phyloP scores from a whole-genome alignment of 2,888 invertebrate species.

The Apodemia hepburni region DNA sequence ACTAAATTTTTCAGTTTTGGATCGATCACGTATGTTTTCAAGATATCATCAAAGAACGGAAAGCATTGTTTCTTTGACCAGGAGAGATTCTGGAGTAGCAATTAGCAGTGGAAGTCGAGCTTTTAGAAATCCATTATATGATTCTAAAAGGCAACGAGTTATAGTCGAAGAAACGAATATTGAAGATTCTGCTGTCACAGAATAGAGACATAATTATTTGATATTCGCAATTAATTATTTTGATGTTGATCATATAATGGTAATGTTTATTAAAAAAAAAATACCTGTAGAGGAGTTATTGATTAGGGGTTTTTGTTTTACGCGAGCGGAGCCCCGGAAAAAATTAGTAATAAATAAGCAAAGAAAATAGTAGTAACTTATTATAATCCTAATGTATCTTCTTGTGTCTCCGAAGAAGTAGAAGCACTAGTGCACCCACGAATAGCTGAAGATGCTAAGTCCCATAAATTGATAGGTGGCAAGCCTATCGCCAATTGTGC shows the following conservation, averaged over 20 bases:
- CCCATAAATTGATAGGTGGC: too few relatives aligned
- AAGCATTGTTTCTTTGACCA: conserved; percentile 61
- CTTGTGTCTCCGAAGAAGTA: too few relatives aligned
- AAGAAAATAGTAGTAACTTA: too few relatives aligned
- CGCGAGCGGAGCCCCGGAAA: too few relatives aligned
- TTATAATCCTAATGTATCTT: too few relatives aligned
- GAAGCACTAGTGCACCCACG: too few relatives aligned
- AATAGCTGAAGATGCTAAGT: too few relatives aligned
- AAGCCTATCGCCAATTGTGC: too few relatives aligned
- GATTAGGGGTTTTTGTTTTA: too few relatives aligned
- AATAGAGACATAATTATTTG: not conserved
- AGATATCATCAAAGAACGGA: conserved; percentile 60
- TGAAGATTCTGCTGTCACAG: conserved; percentile 37
- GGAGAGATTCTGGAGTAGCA: conserved; percentile 53
- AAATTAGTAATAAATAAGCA: too few relatives aligned
- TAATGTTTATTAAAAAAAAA: not conserved
- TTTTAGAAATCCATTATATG: conserved; percentile 66
- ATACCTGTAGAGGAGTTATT: not conserved
- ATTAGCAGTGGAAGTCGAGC: conserved; percentile 44
- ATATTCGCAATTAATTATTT: not conserved
- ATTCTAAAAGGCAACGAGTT: conserved; percentile 60
- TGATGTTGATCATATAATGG: not conserved
- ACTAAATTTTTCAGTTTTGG: conserved; percentile 39
- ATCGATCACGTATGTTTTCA: conserved; percentile 43
- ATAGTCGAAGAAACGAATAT: conserved; percentile 43